Percentiles rank a stretch among this genome's conserved stretches.
phyloP scores from a whole-genome alignment of 2,888 invertebrate species.

The Spodoptera exigua region DNA sequence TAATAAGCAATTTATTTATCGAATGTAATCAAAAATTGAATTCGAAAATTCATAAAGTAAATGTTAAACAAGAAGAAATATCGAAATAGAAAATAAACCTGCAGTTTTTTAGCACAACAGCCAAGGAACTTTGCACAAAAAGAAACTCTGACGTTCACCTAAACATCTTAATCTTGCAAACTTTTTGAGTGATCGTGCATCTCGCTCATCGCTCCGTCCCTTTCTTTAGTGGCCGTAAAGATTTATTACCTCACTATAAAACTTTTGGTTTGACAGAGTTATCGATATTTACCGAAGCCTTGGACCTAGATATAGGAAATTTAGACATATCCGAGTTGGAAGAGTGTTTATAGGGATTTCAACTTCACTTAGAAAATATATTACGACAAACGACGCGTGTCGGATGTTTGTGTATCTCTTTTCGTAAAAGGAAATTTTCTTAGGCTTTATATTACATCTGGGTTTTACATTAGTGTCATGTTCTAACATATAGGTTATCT shows the following conservation, averaged over 20 bases:
- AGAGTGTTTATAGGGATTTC: conserved; percentile 12
- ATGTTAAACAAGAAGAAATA: no score
- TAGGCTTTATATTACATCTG: background rate
- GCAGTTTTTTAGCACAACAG: conserved; percentile 17
- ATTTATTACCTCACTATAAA: conserved; percentile 54
- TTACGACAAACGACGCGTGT: conserved; percentile 15
- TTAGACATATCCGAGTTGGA: conserved; percentile 22
- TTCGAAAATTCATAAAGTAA: no score
- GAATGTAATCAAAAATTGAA: no score
- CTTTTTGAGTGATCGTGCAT: conserved; percentile 37
- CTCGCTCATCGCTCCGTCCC: conserved; percentile 30
- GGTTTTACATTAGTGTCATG: background rate
- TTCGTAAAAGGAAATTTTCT: background rate
- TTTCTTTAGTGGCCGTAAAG: conserved; percentile 52
- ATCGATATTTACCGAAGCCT: conserved; percentile 39
- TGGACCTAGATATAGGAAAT: conserved; percentile 38
- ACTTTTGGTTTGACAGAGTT: conserved; percentile 46
- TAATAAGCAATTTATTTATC: no score
- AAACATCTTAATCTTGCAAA: conserved; percentile 47
- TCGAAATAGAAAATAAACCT: conserved; percentile 24
- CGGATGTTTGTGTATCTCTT: conserved; percentile 9
- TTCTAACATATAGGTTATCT: background rate
- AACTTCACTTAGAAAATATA: conserved; percentile 20
- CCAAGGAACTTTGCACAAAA: conserved; percentile 13
- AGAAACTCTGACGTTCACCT: conserved; percentile 25